A percentile compares a stretch with the other conserved stretches of the same genome.
phyloP scores from a whole-genome alignment of 2,113 vertebrate genomes.

The Nansenia antarctica region DNA sequence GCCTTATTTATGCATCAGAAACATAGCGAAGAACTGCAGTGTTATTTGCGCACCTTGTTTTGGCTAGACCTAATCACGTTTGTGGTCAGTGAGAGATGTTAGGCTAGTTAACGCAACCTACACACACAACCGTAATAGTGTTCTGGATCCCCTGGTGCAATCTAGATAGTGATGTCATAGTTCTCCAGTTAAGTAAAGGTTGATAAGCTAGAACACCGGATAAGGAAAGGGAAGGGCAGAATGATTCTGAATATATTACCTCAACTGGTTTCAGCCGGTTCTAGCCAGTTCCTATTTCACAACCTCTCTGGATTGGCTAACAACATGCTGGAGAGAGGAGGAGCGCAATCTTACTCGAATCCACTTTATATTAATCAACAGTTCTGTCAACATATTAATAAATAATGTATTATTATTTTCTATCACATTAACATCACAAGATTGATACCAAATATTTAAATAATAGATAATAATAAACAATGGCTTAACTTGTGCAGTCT shows the following conservation, averaged over 20 bases:
- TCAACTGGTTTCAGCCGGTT: constrained; percentile 4
- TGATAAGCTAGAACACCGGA: not conserved
- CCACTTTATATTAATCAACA: not conserved
- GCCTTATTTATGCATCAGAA: too few relatives aligned
- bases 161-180: not conserved
- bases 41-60: not conserved
- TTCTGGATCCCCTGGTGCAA: not conserved
- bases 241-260: not conserved
- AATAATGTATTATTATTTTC: not conserved
- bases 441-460: not conserved
- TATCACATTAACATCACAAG: not conserved
- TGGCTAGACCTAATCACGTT: not conserved
- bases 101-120: not conserved
- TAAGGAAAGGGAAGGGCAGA: not conserved
- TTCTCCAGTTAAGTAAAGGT: not conserved
- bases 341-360: not conserved
- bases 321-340: not conserved
- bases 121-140: not conserved
- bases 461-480: not conserved
- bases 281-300: not conserved
- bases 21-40: too few relatives aligned
- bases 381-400: not conserved
- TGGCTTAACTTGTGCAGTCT: not conserved
- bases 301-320: not conserved
- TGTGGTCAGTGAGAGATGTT: not conserved